Evolutionary conservation across 2,113 vertebrate genomes (phyloP).

Genomic region (Mormyrus lacerda): DNA sequence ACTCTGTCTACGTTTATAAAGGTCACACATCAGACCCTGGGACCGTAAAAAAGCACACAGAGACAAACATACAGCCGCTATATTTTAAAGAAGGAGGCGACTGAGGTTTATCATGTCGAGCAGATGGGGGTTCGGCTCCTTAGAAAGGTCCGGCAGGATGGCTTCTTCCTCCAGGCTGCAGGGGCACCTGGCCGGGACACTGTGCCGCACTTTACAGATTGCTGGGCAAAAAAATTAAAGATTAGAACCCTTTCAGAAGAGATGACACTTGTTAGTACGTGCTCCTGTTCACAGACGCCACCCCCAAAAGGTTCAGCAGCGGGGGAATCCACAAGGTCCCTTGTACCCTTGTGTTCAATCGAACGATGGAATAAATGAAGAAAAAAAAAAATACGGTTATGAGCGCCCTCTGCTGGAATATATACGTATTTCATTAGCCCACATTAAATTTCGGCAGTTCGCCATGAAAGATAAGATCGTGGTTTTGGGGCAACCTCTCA

Average conservation of each 20-base stretch:
- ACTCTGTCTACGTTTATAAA: not conserved
- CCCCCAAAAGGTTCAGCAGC: not conserved
- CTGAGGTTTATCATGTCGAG: constrained; percentile 82
- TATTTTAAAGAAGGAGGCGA: not conserved
- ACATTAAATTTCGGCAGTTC: not conserved
- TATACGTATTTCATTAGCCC: not conserved
- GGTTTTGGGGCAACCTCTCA: not conserved
- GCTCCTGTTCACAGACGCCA: not conserved
- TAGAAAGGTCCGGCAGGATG: constrained; percentile 90
- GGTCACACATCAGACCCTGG: not conserved
- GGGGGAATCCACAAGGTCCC: not conserved
- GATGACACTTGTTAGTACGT: not conserved
- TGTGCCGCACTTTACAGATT: constrained; percentile 71
- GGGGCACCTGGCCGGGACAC: constrained; percentile 57
- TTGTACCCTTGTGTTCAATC: not conserved
- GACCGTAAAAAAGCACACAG: not conserved
- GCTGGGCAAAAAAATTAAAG: constrained; percentile 70
- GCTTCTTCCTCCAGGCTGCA: constrained; percentile 84
- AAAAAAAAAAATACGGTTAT: not conserved
- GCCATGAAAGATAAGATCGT: not conserved
- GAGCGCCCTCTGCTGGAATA: constrained; percentile 5
- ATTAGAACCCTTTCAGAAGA: constrained; percentile 46
- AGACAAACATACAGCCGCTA: not conserved
- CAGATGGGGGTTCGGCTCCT: constrained; percentile 85
- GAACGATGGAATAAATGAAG: not conserved